phyloP scores from a whole-genome alignment of 1,140 invertebrate genomes.

The Chionoecetes opilio region DNA sequence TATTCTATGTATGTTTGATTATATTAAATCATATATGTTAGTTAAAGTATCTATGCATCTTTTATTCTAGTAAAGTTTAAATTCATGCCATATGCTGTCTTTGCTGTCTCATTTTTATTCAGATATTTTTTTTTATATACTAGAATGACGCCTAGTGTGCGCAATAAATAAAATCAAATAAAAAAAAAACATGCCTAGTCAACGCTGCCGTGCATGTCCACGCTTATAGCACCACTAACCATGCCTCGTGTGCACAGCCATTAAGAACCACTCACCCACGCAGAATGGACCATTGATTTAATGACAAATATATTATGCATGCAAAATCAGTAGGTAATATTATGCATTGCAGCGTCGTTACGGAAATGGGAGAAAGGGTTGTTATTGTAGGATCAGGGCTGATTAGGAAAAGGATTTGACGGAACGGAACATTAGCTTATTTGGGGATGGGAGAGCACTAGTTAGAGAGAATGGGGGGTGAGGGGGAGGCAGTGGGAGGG shows the following conservation, averaged over 20 bases:
- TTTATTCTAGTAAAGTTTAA: too few relatives aligned
- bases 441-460: background rate
- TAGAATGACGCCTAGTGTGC: too few relatives aligned
- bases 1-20: too few relatives aligned
- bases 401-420: background rate
- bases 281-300: constrained; percentile 29
- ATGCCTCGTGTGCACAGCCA: background rate
- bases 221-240: background rate
- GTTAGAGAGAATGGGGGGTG: background rate
- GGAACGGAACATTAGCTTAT: constrained; percentile 17
- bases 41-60: too few relatives aligned
- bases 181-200: too few relatives aligned
- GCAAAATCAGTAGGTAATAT: background rate
- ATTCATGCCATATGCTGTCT: too few relatives aligned
- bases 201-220: background rate
- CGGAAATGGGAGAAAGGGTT: background rate
- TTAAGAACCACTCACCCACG: constrained; percentile 16
- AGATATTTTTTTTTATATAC: too few relatives aligned
- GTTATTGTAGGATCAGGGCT: background rate
- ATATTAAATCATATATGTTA: too few relatives aligned
- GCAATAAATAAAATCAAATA: too few relatives aligned
- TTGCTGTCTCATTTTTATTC: too few relatives aligned
- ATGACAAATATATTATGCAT: background rate
- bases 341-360: constrained; percentile 1
- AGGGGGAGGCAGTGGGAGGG: background rate